Evolutionary conservation across 2,888 invertebrate species (phyloP), one percentile per base, ranked within the genome.

Genomic region (Nomada lathburiana): DNA sequence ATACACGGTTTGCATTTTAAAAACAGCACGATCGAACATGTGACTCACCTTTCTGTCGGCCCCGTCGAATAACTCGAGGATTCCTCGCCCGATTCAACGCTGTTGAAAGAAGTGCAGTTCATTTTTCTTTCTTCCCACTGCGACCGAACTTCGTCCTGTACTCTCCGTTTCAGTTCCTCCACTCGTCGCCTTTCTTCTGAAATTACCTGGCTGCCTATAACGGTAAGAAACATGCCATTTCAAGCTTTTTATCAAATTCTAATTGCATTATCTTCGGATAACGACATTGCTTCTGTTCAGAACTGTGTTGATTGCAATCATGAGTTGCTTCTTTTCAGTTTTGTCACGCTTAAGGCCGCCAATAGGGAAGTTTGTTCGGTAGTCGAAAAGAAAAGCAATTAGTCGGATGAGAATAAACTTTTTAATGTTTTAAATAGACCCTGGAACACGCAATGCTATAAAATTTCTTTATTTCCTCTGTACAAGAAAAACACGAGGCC

Each of bases 121-220:
- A 95, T 94, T 89, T 95, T 95, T 83, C 95, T 94, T 78, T 95
- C 95, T 83, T 98, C 97, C 97, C 98, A 98, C 87, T 98, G 96
- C 26, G 97, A 97, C 85, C 97, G 96, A 3, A 98, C 98, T 94
- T 98, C 98, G 92, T 98, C 97, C 91, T 98, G 98, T 0, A 97
- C 98, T 64, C 97, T 95, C 87, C 97, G 96, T 91, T 98, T 98
- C 74, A 98, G 94, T 90, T 98, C 98, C 80, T 96, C 96, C 87
- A 98, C 97, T 90, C 98, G 96, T 88, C 98, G 96, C 55, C 98
- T 95, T 94, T 98, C 98, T 92, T 98, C 97, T 92, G 98, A 98
- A 90, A 98, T 98, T 83, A 98, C 97, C 95, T 97, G 97, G 89
- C 97, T 97, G 82, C 98, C 98, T 98, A 92, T 20, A 73, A 70